Evolutionary conservation across 1,140 invertebrate genomes (phyloP).

Genomic region (Lepidurus couesii): DNA sequence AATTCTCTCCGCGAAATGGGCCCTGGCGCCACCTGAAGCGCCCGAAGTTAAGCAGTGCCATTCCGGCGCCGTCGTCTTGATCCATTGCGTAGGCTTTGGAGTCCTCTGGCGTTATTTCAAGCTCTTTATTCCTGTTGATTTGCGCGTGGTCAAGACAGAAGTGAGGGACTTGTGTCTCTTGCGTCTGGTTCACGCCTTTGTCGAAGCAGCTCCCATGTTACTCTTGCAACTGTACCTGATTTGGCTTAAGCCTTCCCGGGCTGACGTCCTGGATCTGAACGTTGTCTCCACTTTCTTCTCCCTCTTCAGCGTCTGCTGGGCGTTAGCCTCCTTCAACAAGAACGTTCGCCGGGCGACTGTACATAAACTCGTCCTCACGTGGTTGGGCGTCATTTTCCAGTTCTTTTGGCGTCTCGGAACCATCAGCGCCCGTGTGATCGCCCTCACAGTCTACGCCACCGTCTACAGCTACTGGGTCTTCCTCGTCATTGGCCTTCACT

Average conservation of each 20-base stretch:
- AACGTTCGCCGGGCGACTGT: constrained; percentile 73
- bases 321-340: constrained; percentile 82
- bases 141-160: constrained; percentile 74
- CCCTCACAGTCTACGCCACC: constrained; percentile 76
- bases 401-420: constrained; percentile 80
- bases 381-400: constrained; percentile 81
- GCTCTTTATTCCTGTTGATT: constrained; percentile 76
- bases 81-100: constrained; percentile 72
- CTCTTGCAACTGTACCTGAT: constrained; percentile 71
- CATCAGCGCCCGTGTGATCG: constrained; percentile 69
- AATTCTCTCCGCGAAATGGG: constrained; percentile 51
- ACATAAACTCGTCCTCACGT: constrained; percentile 75
- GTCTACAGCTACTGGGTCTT: constrained; percentile 77
- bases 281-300: constrained; percentile 74
- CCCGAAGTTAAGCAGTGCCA: constrained; percentile 39
- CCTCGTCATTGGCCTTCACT: constrained; percentile 70
- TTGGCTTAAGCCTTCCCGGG: constrained; percentile 45
- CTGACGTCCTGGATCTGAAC: constrained; percentile 65
- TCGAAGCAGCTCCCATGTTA: constrained; percentile 79
- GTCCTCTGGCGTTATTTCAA: constrained; percentile 85
- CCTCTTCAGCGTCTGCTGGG: constrained; percentile 81
- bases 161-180: constrained; percentile 70
- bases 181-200: constrained; percentile 76
- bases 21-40: constrained; percentile 47
- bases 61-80: constrained; percentile 44